A percentile compares a stretch with the other conserved stretches of the same genome.
Conservation (phyloP, 2,113 vertebrate genomes). For the Neolamprologus variostigma region DNA sequence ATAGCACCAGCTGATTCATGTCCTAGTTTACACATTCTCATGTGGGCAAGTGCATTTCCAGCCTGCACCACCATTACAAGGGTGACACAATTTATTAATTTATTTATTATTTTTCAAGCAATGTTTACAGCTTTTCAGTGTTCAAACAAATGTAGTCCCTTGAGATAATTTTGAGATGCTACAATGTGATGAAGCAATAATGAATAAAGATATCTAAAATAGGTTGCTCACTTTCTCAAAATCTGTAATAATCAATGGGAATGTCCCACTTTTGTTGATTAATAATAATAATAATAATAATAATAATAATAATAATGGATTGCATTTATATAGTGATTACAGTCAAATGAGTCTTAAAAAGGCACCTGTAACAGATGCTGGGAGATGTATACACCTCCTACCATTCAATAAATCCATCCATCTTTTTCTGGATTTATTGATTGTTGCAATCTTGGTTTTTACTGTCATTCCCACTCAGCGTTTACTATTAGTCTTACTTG, state of each 20-base stretch:
- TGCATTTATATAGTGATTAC: background rate
- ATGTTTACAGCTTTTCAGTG: background rate
- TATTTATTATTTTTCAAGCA: background rate
- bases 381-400: background rate
- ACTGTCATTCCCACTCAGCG: background rate
- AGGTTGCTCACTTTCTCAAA: background rate
- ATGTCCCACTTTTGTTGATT: background rate
- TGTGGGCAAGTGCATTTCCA: background rate
- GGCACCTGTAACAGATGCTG: background rate
- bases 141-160: background rate
- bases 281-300: accelerated
- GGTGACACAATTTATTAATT: background rate
- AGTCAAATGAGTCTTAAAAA: background rate
- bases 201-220: background rate
- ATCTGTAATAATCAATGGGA: background rate
- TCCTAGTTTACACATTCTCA: background rate
- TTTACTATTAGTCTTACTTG: background rate
- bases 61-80: background rate
- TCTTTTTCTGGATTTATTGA: background rate
- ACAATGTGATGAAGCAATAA: background rate
- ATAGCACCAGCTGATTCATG: background rate
- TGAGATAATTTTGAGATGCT: background rate
- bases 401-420: background rate
- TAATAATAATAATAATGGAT: background rate
- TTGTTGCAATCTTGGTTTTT: background rate